Evolutionary conservation across 2,888 invertebrate genomes (phyloP).

Genomic region (Pammene aurita): DNA sequence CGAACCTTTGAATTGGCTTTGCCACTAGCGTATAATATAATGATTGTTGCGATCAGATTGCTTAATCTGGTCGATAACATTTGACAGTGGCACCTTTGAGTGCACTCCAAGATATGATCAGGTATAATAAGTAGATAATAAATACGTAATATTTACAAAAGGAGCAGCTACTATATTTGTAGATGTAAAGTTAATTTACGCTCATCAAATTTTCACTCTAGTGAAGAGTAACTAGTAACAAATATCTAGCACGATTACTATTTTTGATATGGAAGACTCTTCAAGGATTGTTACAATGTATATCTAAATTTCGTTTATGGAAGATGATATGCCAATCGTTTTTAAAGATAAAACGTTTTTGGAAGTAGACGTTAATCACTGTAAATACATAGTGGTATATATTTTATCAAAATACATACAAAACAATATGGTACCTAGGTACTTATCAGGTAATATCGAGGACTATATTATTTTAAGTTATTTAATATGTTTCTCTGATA

Average conservation of each 20-base stretch:
- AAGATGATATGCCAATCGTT: conserved; percentile 83
- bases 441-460: conserved; percentile 65
- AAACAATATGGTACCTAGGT: conserved; percentile 68
- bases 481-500: conserved; percentile 80
- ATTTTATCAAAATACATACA: conserved; percentile 83
- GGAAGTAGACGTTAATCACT: conserved; percentile 76
- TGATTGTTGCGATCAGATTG: conserved; percentile 13
- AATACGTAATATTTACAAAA: conserved; percentile 43
- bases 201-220: conserved; percentile 64
- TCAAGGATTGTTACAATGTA: conserved; percentile 65
- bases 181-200: conserved; percentile 44
- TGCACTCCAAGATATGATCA: conserved; percentile 41
- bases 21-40: conserved; percentile 30
- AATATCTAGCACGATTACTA: conserved; percentile 74
- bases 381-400: conserved; percentile 79
- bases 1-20: conserved; percentile 38
- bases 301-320: conserved; percentile 77
- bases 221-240: conserved; percentile 60
- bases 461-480: conserved; percentile 52
- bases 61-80: conserved; percentile 13
- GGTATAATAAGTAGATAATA: conserved; percentile 38
- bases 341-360: conserved; percentile 68
- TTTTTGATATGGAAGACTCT: conserved; percentile 83
- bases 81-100: conserved; percentile 31
- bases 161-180: conserved; percentile 37